Evolutionary conservation across 2,113 vertebrate species (phyloP).

Genomic region (Marcusenius ussheri): DNA sequence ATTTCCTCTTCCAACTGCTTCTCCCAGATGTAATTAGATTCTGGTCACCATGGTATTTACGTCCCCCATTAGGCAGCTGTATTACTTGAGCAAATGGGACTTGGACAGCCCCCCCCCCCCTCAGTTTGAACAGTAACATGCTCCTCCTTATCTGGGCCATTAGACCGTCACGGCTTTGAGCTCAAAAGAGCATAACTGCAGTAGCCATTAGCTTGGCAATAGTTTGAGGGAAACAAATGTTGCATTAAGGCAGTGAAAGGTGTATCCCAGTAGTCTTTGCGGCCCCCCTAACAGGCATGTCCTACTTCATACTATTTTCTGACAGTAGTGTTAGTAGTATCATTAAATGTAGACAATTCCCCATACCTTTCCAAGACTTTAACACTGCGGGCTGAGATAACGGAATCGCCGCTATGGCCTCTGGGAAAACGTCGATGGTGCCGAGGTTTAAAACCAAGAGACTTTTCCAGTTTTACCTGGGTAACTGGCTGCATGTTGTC

Average conservation of each 20-base stretch:
- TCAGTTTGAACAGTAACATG: not conserved
- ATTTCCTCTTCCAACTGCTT: not conserved
- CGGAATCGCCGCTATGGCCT: not conserved
- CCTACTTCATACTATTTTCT: not conserved
- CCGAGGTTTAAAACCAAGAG: not conserved
- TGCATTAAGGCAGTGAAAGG: not conserved
- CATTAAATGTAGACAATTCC: not conserved
- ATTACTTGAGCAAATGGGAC: slow-evolving; percentile 4
- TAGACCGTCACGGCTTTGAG: not conserved
- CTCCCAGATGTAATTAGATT: slow-evolving; percentile 21
- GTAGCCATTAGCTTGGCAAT: not conserved
- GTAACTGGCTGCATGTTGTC: not conserved
- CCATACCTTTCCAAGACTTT: not conserved
- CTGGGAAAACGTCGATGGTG: not conserved
- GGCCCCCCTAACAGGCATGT: not conserved
- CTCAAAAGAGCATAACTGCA: slow-evolving; percentile 2
- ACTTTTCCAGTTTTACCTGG: not conserved
- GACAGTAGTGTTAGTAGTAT: not conserved
- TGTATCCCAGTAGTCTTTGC: not conserved
- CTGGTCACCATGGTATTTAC: slow-evolving; percentile 16
- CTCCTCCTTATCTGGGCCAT: slow-evolving; percentile 14
- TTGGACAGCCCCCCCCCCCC: not conserved
- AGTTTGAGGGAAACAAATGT: not conserved
- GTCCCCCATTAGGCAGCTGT: not conserved
- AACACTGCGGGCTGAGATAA: not conserved